Percentiles rank a stretch among this genome's conserved stretches.
Evolutionary conservation across 2,888 invertebrate genomes (phyloP).

Genomic region (Mallateleia sp.): DNA sequence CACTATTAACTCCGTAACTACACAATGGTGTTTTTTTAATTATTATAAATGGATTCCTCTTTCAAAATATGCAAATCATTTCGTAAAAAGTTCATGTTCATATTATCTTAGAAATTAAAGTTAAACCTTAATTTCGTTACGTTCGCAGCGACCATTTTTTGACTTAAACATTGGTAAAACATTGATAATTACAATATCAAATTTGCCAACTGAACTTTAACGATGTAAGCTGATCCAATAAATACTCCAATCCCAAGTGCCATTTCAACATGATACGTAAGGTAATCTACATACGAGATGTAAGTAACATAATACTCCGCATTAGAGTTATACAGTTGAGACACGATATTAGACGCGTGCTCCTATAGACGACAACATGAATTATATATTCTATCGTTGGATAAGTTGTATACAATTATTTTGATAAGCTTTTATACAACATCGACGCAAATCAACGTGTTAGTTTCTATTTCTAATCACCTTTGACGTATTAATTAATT

Average conservation of each 20-base stretch:
- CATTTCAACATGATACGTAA: constrained; percentile 67
- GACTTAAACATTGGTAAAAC: constrained; percentile 10
- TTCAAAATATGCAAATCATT: too few species aligned
- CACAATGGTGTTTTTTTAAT: too few species aligned
- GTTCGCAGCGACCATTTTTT: not conserved
- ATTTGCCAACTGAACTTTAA: constrained; percentile 43
- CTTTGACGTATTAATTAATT: constrained; percentile 21
- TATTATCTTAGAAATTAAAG: too few species aligned
- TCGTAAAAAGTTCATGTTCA: too few species aligned
- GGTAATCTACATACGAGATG: constrained; percentile 60
- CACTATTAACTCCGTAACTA: too few species aligned
- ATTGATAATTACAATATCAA: constrained; percentile 35
- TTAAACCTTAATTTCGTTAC: constrained; percentile 48
- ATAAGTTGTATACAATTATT: constrained; percentile 56
- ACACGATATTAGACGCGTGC: constrained; percentile 72
- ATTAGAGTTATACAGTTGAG: constrained; percentile 57
- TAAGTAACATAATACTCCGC: constrained; percentile 68
- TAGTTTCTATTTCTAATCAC: constrained; percentile 24
- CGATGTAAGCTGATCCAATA: constrained; percentile 48
- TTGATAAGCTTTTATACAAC: constrained; percentile 44
- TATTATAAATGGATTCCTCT: too few species aligned
- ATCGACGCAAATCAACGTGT: constrained; percentile 16
- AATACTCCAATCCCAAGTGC: constrained; percentile 43
- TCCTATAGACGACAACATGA: constrained; percentile 81
- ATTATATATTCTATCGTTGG: constrained; percentile 63